These are phyloP conservation scores for Dusona sp. DNA, from an alignment of 2,888 invertebrate genomes.

Conservation along the genomic window DNA sequence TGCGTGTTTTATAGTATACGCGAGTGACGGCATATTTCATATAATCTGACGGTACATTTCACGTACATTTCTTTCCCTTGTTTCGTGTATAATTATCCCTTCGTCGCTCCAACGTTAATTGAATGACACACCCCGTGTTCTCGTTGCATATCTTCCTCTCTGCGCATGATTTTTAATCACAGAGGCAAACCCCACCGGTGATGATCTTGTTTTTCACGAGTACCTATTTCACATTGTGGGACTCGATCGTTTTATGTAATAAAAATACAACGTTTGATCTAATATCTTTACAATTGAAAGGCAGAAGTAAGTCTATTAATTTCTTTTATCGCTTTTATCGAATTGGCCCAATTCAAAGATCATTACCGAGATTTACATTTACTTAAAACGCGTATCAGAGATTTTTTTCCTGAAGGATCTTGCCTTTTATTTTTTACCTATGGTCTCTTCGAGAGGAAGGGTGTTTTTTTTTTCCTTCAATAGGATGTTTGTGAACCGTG, in stretches of 20 bases:
- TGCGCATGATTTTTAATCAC: background rate
- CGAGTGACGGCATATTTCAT: background rate
- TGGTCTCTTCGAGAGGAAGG: background rate
- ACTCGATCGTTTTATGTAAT: background rate
- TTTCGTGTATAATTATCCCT: slow-evolving; percentile 54
- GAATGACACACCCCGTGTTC: slow-evolving; percentile 42
- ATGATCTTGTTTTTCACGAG: background rate
- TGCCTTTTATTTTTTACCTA: background rate
- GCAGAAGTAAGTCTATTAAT: background rate
- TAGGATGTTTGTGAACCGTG: slow-evolving; percentile 15
- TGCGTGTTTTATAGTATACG: slow-evolving; percentile 3
- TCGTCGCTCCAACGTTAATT: slow-evolving; percentile 55
- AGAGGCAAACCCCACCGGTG: background rate
- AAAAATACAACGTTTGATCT: background rate
- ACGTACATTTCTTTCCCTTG: slow-evolving; percentile 33
- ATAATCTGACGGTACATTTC: slow-evolving; percentile 32
- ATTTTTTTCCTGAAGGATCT: background rate
- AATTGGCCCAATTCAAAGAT: background rate
- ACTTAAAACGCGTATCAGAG: background rate
- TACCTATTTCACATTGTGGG: background rate
- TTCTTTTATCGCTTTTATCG: background rate
- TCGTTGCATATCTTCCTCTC: background rate
- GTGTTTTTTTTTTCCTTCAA: background rate
- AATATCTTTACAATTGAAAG: background rate
- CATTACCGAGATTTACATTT: background rate